phyloP scores from a whole-genome alignment of 2,888 invertebrate species.

The Lepas anatifera region DNA sequence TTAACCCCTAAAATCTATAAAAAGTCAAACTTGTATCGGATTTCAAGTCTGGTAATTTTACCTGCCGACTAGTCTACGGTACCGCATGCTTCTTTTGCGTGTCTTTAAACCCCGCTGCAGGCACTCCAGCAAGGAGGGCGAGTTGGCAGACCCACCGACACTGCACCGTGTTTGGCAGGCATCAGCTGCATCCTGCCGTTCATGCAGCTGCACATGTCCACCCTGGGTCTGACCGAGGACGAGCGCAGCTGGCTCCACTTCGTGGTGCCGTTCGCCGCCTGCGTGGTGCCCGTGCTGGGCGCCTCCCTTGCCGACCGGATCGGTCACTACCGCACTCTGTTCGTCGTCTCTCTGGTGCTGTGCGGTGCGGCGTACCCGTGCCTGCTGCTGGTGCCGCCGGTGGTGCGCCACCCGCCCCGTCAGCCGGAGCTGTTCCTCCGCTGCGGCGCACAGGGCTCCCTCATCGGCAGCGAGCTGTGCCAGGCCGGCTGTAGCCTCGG shows the following conservation, averaged over 20 bases:
- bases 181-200: constrained; percentile 56
- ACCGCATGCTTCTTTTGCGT: no score
- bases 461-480: neutral
- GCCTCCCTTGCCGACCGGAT: constrained; percentile 66
- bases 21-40: no score
- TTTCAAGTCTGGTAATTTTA: no score
- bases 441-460: neutral
- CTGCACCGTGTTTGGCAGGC: no score
- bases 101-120: no score
- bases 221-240: constrained; percentile 55
- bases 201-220: constrained; percentile 62
- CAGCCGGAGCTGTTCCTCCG: neutral
- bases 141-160: no score
- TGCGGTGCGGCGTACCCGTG: neutral
- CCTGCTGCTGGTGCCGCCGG: constrained; percentile 1
- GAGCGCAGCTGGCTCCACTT: constrained; percentile 67
- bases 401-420: neutral
- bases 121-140: no score
- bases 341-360: constrained; percentile 31
- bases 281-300: constrained; percentile 61
- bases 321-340: constrained; percentile 36
- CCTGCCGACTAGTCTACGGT: no score
- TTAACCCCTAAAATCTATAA: no score
- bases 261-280: constrained; percentile 62
- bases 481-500: neutral